Evolutionary conservation across 1,140 invertebrate species (phyloP).

Genomic region (Trichoplusia ni): DNA sequence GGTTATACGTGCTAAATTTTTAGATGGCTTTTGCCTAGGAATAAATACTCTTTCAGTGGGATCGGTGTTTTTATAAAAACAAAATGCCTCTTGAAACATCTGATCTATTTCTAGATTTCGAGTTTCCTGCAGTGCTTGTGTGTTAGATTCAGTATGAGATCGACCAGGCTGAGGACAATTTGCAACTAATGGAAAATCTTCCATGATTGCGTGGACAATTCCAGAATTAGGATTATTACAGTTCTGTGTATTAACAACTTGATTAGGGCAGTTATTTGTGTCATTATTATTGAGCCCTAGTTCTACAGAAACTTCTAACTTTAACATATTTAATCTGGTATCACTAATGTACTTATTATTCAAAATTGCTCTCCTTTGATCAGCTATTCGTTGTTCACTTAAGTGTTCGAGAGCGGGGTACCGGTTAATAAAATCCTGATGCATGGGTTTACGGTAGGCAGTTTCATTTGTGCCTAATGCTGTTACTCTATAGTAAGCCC

Average conservation of each 20-base stretch:
- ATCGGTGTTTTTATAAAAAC: slow-evolving; percentile 11
- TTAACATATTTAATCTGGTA: slow-evolving; percentile 22
- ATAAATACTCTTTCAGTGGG: slow-evolving; percentile 21
- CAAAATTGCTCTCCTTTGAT: slow-evolving; percentile 38
- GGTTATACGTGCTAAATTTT: slow-evolving; percentile 30
- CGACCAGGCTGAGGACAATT: not conserved
- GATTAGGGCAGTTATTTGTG: not conserved
- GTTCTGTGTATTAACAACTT: not conserved
- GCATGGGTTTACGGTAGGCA: slow-evolving; percentile 28
- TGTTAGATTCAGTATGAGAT: too few relatives aligned
- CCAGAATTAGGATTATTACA: too few relatives aligned
- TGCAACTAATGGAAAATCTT: too few relatives aligned
- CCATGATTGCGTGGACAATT: too few relatives aligned
- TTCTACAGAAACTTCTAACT: slow-evolving; percentile 2
- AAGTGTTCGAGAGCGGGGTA: slow-evolving; percentile 32
- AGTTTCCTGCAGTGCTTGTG: too few relatives aligned
- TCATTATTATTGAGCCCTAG: not conserved
- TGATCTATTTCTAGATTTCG: not conserved
- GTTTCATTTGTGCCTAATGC: slow-evolving; percentile 33
- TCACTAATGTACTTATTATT: slow-evolving; percentile 34
- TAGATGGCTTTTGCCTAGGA: slow-evolving; percentile 34
- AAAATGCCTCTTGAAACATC: not conserved
- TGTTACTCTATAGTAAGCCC: slow-evolving; percentile 32
- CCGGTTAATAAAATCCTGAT: not conserved
- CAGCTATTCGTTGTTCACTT: slow-evolving; percentile 38